Base-by-base conservation (phyloP, 2,113 vertebrate genomes). In the Lophotis ruficrista region DNA sequence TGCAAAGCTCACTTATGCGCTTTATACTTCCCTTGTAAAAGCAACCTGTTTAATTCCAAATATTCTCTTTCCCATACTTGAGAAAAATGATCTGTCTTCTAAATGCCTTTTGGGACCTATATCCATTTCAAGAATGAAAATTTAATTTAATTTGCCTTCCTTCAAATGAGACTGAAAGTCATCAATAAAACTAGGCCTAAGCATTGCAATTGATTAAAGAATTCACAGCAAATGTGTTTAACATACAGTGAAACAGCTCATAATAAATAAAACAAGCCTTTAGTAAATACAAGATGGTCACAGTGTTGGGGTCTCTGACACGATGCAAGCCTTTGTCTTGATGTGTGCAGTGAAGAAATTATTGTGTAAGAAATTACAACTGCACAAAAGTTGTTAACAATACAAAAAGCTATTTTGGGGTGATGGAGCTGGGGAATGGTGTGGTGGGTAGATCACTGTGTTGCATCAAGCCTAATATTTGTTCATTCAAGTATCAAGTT, bases 81-180 rank as follows among this genome's bases (percentile, higher is more conserved):
- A 96, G 93, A 96, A 96, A 97, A 96, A 95, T 96, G 5, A 91
- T 94, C 87, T 95, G 80, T 95, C 93, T 94, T 87, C 54, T 73
- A 85, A 81, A 87, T 62, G 70, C 37, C 94, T 95, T 93, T 86
- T 92, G 97, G 61, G 96, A 95, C 87, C 85, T 89, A 95, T 94
- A 94, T 86, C 38, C 43, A 71, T 96, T 93, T 83, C 87, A 93
- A 68, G 91, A 94, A 96, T 93, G 93, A 95, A 95, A 93, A 93
- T 90, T 90, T 91, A 93, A 96, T 95, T 97, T 93, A 70, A 96
- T 97, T 94, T 96, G 56, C 54, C n/a, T 97, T 95, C 41, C 58
- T 95, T 93, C 84, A 97, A 91, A 81, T 83, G 78, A 94, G 79
- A 95, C 91, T 91, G 89, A 83, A 97, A 95, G 45, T 94, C 79